Evolutionary conservation across 1,140 invertebrate species (phyloP), one percentile per base, ranked within the genome.

Genomic region (Drosophila miranda): DNA sequence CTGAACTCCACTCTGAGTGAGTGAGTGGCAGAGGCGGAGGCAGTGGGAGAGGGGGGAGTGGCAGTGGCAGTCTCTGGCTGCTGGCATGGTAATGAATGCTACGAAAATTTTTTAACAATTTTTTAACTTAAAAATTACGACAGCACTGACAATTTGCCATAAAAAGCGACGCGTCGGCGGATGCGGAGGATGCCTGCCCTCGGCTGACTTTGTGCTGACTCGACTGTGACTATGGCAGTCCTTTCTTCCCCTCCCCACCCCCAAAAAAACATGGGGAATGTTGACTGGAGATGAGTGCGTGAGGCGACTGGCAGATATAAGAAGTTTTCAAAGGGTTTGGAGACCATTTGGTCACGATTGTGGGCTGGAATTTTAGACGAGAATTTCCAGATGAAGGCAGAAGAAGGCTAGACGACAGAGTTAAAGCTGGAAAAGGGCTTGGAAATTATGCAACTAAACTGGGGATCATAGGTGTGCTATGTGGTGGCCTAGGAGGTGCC

Each of bases 111-210:
- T 78, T 84, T 70, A 84, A 84, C 80, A 84, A 84, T 86, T 84
- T 84, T 84, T 84, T 84, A 84, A 86, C 67, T 84, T 84, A 86
- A 84, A 84, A 84, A 84, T 84, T 86, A 84, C 80, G 80, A 84
- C 80, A 74, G 60, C 81, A 73, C 77, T 84, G 80, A 84, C 80
- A 84, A 84, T 84, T 84, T 86, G 81, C 80, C 80, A 86, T 84
- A 68, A 79, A 79, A 77, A 61, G 54, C 70, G 56, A 61, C 54
- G 30, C 19, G 19, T 19, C 19, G 50, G 54, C 54, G 63, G 54
- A 53, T 9, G 43, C 14, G 55, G 55, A 67, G 44, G 49, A 34
- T 60, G 43, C 44, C 62, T 71, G 67, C 30, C 48, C 30, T 19
- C 26, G 56, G 73, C 73, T 73, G 78, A 86, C 64, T 76, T 73